Percentiles rank a stretch among this genome's conserved stretches.
Conservation (phyloP, 2,888 invertebrate genomes). For the Eristalis tenax region DNA sequence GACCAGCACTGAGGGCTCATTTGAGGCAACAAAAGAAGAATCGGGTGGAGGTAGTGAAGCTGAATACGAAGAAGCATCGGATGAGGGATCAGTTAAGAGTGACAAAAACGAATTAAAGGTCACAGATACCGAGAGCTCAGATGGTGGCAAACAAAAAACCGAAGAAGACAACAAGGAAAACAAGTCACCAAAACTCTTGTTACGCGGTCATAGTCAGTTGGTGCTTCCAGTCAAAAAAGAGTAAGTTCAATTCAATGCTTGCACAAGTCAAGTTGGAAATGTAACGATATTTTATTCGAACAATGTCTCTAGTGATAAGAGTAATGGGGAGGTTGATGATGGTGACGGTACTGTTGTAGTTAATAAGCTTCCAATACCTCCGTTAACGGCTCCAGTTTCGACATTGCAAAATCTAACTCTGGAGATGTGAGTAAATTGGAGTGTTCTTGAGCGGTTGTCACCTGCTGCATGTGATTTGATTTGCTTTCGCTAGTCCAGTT, state of each 20-base stretch:
- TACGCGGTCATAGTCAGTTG: slow-evolving; percentile 79
- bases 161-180: slow-evolving; percentile 77
- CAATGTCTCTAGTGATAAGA: slow-evolving; percentile 37
- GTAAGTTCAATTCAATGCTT: slow-evolving; percentile 76
- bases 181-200: slow-evolving; percentile 76
- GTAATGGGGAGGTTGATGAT: slow-evolving; percentile 55
- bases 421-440: slow-evolving; percentile 79
- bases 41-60: slow-evolving; percentile 71
- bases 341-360: slow-evolving; percentile 75
- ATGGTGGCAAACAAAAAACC: slow-evolving; percentile 36
- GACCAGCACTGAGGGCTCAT: slow-evolving; percentile 76
- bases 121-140: slow-evolving; percentile 63
- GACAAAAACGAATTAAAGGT: slow-evolving; percentile 42
- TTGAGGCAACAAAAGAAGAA: slow-evolving; percentile 75
- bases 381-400: slow-evolving; percentile 69
- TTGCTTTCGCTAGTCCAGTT: slow-evolving; percentile 19
- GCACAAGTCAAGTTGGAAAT: not conserved
- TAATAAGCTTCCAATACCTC: slow-evolving; percentile 77
- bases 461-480: slow-evolving; percentile 72
- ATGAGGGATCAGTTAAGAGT: slow-evolving; percentile 58
- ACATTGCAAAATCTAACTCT: slow-evolving; percentile 72
- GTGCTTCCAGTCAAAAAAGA: slow-evolving; percentile 77
- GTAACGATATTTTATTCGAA: slow-evolving; percentile 22
- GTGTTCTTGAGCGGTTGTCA: slow-evolving; percentile 36
- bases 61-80: slow-evolving; percentile 46